Percentiles rank a stretch among this genome's conserved stretches.
Evolutionary conservation across 92 coral and sea anemone genomes (phyloP).

Genomic region (Porites evermanni): DNA sequence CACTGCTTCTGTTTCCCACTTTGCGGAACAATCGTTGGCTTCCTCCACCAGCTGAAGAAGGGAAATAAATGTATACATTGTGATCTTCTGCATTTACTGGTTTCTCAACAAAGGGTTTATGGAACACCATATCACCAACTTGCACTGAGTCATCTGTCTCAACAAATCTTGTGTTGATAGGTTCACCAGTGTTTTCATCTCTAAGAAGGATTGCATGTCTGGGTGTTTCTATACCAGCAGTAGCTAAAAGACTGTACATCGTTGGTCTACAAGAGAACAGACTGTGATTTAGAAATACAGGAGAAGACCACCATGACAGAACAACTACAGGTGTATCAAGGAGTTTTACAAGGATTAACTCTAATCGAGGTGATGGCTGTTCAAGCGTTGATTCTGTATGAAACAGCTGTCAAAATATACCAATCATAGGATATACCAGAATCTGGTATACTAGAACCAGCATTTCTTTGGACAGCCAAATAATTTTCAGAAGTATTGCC

Average conservation of each 20-base stretch:
- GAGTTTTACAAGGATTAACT: no score
- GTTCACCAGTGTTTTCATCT: constrained; percentile 74
- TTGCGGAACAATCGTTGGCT: constrained; percentile 95
- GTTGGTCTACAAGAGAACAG: constrained; percentile 68
- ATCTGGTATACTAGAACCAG: no score
- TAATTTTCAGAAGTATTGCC: no score
- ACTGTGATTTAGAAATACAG: no score
- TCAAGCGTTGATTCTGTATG: no score
- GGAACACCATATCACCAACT: constrained; percentile 87
- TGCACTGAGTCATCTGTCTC: constrained; percentile 91
- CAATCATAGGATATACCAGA: no score
- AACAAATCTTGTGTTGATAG: constrained; percentile 82
- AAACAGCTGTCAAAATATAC: no score
- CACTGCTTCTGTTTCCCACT: constrained; percentile 96
- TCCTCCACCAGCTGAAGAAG: constrained; percentile 97
- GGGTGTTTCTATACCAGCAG: constrained; percentile 87
- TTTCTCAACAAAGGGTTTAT: constrained; percentile 98
- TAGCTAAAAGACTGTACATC: constrained; percentile 79
- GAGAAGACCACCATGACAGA: no score
- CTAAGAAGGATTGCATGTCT: constrained; percentile 91
- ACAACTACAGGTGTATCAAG: no score
- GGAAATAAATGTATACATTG: constrained; percentile 91
- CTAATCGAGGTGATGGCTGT: no score
- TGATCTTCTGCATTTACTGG: constrained; percentile 97
- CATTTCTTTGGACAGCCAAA: no score